Evolutionary conservation across 2,113 vertebrate genomes (phyloP).

Genomic region (Mola mola): DNA sequence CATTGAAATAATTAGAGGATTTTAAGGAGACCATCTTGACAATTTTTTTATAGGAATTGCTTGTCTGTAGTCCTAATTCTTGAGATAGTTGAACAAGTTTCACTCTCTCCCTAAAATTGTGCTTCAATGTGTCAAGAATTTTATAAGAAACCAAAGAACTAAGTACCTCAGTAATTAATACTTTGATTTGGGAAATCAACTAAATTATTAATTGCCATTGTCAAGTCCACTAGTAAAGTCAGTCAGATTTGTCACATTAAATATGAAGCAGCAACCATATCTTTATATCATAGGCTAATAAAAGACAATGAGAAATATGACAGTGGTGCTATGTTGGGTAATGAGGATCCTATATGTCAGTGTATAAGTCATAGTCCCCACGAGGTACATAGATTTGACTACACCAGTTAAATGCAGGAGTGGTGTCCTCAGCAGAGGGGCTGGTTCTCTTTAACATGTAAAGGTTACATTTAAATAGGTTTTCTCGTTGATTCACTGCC

Average conservation of each 20-base stretch:
- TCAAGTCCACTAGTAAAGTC: slow-evolving; percentile 31
- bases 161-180: too few species aligned
- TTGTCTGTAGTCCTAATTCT: too few species aligned
- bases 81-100: too few species aligned
- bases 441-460: background rate
- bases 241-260: slow-evolving; percentile 49
- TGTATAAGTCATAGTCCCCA: slow-evolving; percentile 17
- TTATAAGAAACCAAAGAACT: too few species aligned
- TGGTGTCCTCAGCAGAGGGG: background rate
- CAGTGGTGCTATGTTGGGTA: slow-evolving; percentile 20
- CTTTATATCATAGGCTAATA: slow-evolving; percentile 24
- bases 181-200: too few species aligned
- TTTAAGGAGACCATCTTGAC: too few species aligned
- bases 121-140: too few species aligned
- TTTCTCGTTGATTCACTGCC: slow-evolving; percentile 10
- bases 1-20: too few species aligned
- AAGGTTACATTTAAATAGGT: slow-evolving; percentile 8
- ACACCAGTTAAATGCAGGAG: slow-evolving; percentile 18
- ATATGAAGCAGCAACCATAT: slow-evolving; percentile 25
- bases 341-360: slow-evolving; percentile 12
- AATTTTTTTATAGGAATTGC: too few species aligned
- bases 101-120: too few species aligned
- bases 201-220: background rate
- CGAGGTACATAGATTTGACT: slow-evolving; percentile 19
- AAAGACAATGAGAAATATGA: slow-evolving; percentile 20